phyloP scores from a whole-genome alignment of 2,888 invertebrate genomes.

The Biston betularia region DNA sequence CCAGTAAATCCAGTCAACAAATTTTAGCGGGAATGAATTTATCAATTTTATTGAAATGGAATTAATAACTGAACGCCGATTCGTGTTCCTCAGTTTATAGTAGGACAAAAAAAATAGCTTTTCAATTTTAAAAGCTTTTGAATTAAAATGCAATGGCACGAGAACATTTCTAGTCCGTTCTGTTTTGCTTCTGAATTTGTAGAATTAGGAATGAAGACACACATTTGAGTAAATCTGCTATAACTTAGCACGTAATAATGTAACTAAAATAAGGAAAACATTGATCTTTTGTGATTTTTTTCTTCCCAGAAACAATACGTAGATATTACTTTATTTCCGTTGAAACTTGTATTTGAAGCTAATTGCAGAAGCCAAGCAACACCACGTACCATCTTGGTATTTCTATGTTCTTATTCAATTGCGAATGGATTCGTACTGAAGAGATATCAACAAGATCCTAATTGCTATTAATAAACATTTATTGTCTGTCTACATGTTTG shows the following conservation, averaged over 20 bases:
- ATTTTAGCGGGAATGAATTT: conserved; percentile 41
- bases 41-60: conserved; percentile 50
- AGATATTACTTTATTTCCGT: background rate
- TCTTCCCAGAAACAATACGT: background rate
- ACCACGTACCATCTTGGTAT: too few species aligned
- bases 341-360: background rate
- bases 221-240: background rate
- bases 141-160: background rate
- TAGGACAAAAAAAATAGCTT: background rate
- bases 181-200: background rate
- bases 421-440: too few species aligned
- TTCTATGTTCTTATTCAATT: too few species aligned
- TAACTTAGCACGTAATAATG: background rate
- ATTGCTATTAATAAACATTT: too few species aligned
- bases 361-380: too few species aligned
- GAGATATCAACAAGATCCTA: too few species aligned
- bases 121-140: conserved; percentile 12
- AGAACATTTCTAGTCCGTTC: background rate
- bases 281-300: too few species aligned
- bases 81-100: conserved; percentile 46
- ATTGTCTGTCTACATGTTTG: too few species aligned
- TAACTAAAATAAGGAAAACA: background rate
- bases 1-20: conserved; percentile 17
- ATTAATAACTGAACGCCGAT: conserved; percentile 51
- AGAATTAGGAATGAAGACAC: background rate